Percentiles rank a stretch among this genome's conserved stretches.
Evolutionary conservation across 2,888 invertebrate genomes (phyloP).

Genomic region (Oligia strigilis): DNA sequence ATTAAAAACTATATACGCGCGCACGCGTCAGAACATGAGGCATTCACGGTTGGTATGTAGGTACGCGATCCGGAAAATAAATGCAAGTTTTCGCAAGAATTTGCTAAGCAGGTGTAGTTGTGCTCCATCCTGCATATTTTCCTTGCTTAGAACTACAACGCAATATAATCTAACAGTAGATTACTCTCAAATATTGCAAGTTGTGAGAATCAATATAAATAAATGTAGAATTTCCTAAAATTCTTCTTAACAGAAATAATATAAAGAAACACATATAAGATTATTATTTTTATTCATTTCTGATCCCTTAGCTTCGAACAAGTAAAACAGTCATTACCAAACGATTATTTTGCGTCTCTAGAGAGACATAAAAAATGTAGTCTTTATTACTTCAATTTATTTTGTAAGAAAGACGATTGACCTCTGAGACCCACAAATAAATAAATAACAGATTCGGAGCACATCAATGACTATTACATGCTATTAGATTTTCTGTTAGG

Average conservation of each 20-base stretch:
- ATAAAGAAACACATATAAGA: not conserved
- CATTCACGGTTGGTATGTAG: not conserved
- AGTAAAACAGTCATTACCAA: constrained; percentile 27
- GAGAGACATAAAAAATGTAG: constrained; percentile 3
- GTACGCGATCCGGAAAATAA: not conserved
- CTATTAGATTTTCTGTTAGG: constrained; percentile 29
- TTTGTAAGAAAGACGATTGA: constrained; percentile 32
- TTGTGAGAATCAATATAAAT: not conserved
- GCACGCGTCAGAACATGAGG: not conserved
- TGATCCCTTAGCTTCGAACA: not conserved
- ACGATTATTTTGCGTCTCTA: not conserved
- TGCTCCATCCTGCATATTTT: not conserved
- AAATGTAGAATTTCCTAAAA: not conserved
- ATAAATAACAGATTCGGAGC: constrained; percentile 30
- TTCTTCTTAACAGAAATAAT: not conserved
- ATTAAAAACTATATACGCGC: not conserved
- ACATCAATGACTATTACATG: constrained; percentile 42
- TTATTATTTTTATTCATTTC: not conserved
- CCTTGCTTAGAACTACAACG: not conserved
- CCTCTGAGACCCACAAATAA: constrained; percentile 28
- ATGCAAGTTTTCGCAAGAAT: not conserved
- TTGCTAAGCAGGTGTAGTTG: not conserved
- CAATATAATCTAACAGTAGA: not conserved
- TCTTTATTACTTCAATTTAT: constrained; percentile 38
- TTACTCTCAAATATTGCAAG: not conserved